Evolutionary conservation across 2,888 invertebrate genomes (phyloP).

Genomic region (Resseliella maxima): DNA sequence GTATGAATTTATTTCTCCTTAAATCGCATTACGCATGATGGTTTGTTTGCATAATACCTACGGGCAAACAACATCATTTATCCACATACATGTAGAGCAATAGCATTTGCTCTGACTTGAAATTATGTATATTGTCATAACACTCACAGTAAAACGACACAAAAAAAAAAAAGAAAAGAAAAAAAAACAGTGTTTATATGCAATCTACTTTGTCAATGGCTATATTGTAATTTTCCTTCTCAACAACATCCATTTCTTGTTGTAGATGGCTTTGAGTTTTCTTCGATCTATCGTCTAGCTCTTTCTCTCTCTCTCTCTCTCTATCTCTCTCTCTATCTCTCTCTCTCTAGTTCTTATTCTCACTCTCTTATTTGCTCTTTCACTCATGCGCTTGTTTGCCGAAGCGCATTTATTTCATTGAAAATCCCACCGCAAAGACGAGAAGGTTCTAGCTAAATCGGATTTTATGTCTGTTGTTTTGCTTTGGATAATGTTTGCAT

Average conservation of each 20-base stretch:
- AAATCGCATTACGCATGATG: conserved; percentile 54
- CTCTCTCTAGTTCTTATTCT: neutral
- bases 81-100: neutral
- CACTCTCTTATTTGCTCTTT: neutral
- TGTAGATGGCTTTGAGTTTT: neutral
- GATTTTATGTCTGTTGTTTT: conserved; percentile 47
- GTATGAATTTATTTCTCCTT: conserved; percentile 49
- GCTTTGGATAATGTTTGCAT: conserved; percentile 40
- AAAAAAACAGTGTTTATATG: conserved; percentile 42
- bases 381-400: neutral
- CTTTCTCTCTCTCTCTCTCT: neutral
- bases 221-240: conserved; percentile 42
- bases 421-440: conserved; percentile 5
- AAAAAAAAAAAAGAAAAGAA: no score
- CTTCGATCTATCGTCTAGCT: conserved; percentile 12
- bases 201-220: conserved; percentile 51
- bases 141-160: conserved; percentile 30
- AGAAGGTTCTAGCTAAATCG: conserved; percentile 37
- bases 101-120: neutral
- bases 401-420: conserved; percentile 13
- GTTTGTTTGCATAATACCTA: conserved; percentile 55
- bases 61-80: conserved; percentile 45
- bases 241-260: conserved; percentile 9
- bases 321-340: neutral
- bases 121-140: conserved; percentile 28